Percentiles rank a stretch among this genome's conserved stretches.
Evolutionary conservation across 2,888 invertebrate species (phyloP).

Genomic region (Volucella bombylans): DNA sequence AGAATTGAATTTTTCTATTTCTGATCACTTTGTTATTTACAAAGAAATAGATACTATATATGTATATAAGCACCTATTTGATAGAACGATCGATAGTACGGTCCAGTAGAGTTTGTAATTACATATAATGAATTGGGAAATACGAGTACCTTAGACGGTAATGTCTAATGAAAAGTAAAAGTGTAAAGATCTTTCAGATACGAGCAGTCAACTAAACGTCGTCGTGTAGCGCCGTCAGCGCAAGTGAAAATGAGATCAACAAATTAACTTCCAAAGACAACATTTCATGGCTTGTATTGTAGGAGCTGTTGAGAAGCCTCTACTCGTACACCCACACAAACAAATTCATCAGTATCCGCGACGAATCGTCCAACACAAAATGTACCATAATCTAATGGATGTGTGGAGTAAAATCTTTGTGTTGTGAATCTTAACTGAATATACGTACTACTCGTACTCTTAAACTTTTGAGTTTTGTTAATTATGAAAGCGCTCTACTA

Average conservation of each 20-base stretch:
- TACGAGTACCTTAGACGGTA: too few species aligned
- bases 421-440: slow-evolving; percentile 40
- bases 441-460: slow-evolving; percentile 20
- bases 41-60: too few species aligned
- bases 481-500: slow-evolving; percentile 39
- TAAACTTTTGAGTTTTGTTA: slow-evolving; percentile 14
- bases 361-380: slow-evolving; percentile 16
- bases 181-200: slow-evolving; percentile 39
- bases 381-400: slow-evolving; percentile 45
- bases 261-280: slow-evolving; percentile 60
- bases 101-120: slow-evolving; percentile 37
- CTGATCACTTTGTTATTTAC: background rate
- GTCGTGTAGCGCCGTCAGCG: slow-evolving; percentile 49
- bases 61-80: background rate
- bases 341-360: slow-evolving; percentile 12
- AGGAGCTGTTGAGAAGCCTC: slow-evolving; percentile 13
- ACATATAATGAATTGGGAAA: slow-evolving; percentile 16
- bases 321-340: slow-evolving; percentile 51
- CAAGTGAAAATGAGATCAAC: slow-evolving; percentile 71
- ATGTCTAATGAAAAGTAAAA: slow-evolving; percentile 32
- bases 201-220: slow-evolving; percentile 36
- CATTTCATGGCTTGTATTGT: slow-evolving; percentile 6
- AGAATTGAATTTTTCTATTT: background rate
- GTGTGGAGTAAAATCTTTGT: slow-evolving; percentile 51
- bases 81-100: slow-evolving; percentile 19